These are phyloP conservation scores for Celastrina argiolus DNA, from an alignment of 2,888 invertebrate species.

Conservation along the genomic window DNA sequence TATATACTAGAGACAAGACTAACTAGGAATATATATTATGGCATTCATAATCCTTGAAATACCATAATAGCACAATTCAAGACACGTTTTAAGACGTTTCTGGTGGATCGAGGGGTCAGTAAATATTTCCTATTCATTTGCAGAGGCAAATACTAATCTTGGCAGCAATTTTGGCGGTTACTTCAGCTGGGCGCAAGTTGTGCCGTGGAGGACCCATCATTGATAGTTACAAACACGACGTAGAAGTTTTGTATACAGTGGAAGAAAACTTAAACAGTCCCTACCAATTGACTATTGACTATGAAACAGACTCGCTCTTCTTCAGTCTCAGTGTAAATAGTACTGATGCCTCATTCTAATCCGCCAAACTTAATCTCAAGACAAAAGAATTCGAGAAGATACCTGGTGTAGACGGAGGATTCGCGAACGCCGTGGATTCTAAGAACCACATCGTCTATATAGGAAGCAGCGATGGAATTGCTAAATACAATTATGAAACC, in stretches of 20 bases:
- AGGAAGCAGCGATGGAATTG: slow-evolving; percentile 54
- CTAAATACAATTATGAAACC: slow-evolving; percentile 45
- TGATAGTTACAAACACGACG: background rate
- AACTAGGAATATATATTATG: too few species aligned
- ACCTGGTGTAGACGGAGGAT: slow-evolving; percentile 46
- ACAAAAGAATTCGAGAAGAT: slow-evolving; percentile 45
- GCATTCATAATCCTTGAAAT: too few species aligned
- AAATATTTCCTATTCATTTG: background rate
- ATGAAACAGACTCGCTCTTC: slow-evolving; percentile 53
- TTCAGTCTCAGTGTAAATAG: slow-evolving; percentile 46
- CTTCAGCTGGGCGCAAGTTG: background rate
- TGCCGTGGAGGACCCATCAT: background rate
- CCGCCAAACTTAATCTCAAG: slow-evolving; percentile 50
- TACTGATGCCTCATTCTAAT: slow-evolving; percentile 38
- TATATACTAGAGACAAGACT: too few species aligned
- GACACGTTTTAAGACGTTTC: too few species aligned
- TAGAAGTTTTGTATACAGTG: background rate
- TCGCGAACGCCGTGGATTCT: slow-evolving; percentile 53
- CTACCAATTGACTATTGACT: slow-evolving; percentile 56
- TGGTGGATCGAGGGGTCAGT: too few species aligned
- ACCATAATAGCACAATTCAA: too few species aligned
- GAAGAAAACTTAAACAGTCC: slow-evolving; percentile 40
- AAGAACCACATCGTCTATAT: slow-evolving; percentile 47
- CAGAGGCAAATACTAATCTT: background rate
- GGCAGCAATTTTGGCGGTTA: background rate